Evolutionary conservation across 2,113 vertebrate species (phyloP).

Genomic region (Dascyllus trimaculatus): DNA sequence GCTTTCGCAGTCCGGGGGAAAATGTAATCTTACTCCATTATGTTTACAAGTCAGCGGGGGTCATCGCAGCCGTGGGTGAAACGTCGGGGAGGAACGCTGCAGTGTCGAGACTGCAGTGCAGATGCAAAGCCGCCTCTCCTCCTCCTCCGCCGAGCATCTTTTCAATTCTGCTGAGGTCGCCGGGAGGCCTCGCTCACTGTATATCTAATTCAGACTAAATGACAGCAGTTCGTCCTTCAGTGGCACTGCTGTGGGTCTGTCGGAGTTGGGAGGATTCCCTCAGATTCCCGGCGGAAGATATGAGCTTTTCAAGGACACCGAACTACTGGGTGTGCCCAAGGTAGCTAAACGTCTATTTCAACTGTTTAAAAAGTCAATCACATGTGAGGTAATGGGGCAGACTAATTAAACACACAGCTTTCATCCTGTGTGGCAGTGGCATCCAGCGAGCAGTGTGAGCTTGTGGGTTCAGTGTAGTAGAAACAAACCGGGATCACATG

Average conservation of each 20-base stretch:
- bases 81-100: conserved; percentile 32
- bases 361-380: background rate
- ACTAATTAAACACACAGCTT: background rate
- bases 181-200: conserved; percentile 4
- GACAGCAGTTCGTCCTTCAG: conserved; percentile 5
- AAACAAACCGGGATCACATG: background rate
- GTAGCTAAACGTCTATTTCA: too few species aligned
- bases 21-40: conserved; percentile 72
- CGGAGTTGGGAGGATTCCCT: conserved; percentile 4
- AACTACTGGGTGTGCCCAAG: background rate
- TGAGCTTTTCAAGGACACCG: conserved; percentile 19
- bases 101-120: conserved; percentile 39
- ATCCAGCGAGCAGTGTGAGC: background rate
- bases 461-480: background rate
- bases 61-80: conserved; percentile 33
- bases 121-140: conserved; percentile 6
- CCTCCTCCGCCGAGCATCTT: conserved; percentile 16
- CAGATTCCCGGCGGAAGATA: background rate
- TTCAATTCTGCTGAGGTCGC: conserved; percentile 54
- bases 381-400: background rate
- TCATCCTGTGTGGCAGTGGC: too few species aligned
- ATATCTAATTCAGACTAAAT: conserved; percentile 44
- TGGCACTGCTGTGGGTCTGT: background rate
- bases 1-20: conserved; percentile 26
- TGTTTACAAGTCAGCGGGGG: conserved; percentile 71